Percentiles rank a stretch among this genome's conserved stretches.
Conservation (phyloP, 2,113 vertebrate species). For the Lophotis ruficrista region DNA sequence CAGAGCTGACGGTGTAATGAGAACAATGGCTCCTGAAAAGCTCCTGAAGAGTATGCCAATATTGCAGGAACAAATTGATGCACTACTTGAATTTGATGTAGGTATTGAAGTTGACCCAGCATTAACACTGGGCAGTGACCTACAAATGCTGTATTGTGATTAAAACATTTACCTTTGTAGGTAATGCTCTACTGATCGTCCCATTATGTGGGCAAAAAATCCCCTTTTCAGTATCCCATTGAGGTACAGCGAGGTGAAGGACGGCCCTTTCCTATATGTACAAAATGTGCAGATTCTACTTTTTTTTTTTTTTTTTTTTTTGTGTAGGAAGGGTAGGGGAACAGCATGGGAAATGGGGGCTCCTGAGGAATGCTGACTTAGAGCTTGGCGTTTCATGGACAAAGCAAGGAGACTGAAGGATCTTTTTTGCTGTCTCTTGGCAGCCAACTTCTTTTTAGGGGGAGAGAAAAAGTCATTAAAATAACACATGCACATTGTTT, state of each 20-base stretch:
- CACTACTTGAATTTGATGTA: conserved; percentile 96
- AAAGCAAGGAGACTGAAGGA: not conserved
- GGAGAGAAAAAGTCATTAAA: not conserved
- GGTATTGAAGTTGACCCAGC: conserved; percentile 61
- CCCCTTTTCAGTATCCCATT: not conserved
- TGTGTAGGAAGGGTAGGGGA: not conserved
- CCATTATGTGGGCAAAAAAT: not conserved
- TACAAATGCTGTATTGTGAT: not conserved
- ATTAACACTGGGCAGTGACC: not conserved
- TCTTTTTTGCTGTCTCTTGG: not conserved
- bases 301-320: not conserved
- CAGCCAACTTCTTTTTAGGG: not conserved
- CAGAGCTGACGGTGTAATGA: conserved; percentile 95
- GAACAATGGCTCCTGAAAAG: conserved; percentile 95
- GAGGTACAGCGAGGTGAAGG: not conserved
- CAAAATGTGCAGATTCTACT: not conserved
- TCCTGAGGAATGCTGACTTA: not conserved
- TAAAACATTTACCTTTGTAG: not conserved
- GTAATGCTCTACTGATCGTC: not conserved
- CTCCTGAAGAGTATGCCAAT: conserved; percentile 96
- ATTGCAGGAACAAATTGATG: conserved; percentile 95
- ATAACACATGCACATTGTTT: not conserved
- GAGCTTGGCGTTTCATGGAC: not conserved
- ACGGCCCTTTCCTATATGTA: not conserved
- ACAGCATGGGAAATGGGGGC: not conserved